phyloP scores from a whole-genome alignment of 2,888 invertebrate genomes.

The Laothoe populi region DNA sequence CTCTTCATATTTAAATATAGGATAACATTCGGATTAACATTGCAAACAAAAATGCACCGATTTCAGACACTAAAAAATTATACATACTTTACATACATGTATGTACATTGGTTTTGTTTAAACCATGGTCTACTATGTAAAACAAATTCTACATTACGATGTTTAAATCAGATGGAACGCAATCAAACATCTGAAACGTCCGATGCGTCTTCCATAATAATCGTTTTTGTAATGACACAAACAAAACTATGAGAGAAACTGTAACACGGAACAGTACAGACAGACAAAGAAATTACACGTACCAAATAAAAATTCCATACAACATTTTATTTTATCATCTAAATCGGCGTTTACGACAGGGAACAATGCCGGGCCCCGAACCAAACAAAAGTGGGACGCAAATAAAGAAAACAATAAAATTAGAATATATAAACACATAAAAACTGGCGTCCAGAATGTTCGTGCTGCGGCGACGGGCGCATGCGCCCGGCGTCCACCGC shows the following conservation, averaged over 20 bases:
- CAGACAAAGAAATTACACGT: conserved; percentile 62
- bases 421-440: conserved; percentile 85
- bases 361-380: conserved; percentile 81
- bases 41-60: conserved; percentile 19
- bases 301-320: conserved; percentile 72
- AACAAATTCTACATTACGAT: neutral
- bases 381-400: conserved; percentile 85
- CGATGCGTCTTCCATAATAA: neutral
- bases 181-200: neutral
- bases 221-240: conserved; percentile 49
- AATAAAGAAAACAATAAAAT: conserved; percentile 85
- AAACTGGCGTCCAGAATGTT: conserved; percentile 76
- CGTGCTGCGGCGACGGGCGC: conserved; percentile 64
- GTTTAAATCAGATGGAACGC: neutral
- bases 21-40: conserved; percentile 40
- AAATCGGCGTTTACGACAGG: conserved; percentile 83
- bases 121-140: neutral
- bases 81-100: neutral
- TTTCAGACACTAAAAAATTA: conserved; percentile 1
- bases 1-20: conserved; percentile 50
- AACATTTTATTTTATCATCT: conserved; percentile 84
- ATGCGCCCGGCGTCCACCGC: conserved; percentile 63
- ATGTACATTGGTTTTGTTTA: neutral
- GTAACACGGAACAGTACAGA: conserved; percentile 48
- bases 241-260: conserved; percentile 35